phyloP scores from a whole-genome alignment of 1,140 invertebrate species.

The Chrysoperla carnea region DNA sequence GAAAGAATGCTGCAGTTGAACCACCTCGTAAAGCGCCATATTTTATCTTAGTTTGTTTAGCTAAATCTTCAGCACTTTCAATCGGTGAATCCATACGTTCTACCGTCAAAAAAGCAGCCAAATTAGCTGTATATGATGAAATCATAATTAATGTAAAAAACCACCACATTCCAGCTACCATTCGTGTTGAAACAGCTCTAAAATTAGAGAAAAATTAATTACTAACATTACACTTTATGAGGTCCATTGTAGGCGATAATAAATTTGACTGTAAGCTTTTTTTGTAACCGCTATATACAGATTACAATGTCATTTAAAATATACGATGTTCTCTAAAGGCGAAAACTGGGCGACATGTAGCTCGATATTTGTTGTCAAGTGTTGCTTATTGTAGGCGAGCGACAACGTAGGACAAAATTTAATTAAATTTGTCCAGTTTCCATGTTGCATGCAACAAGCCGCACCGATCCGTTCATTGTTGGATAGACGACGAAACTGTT shows the following conservation, averaged over 20 bases:
- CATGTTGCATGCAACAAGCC: too few relatives aligned
- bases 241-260: neutral
- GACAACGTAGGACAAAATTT: too few relatives aligned
- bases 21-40: conserved; percentile 88
- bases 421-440: too few relatives aligned
- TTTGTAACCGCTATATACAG: too few relatives aligned
- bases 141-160: conserved; percentile 98
- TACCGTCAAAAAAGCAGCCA: conserved; percentile 93
- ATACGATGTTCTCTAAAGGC: too few relatives aligned
- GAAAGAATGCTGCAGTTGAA: conserved; percentile 81
- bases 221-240: conserved; percentile 9
- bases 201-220: neutral
- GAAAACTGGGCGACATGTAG: too few relatives aligned
- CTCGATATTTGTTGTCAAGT: too few relatives aligned
- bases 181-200: conserved; percentile 70
- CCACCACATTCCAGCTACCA: conserved; percentile 91
- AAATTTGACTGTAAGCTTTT: neutral
- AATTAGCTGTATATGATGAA: conserved; percentile 93
- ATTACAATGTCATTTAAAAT: too few relatives aligned
- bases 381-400: too few relatives aligned
- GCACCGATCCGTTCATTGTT: too few relatives aligned
- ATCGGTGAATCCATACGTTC: conserved; percentile 94
- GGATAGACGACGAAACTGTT: too few relatives aligned
- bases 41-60: conserved; percentile 91
- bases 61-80: conserved; percentile 86